Conservation (phyloP, 2,113 vertebrate genomes). For the Candoia aspera region DNA sequence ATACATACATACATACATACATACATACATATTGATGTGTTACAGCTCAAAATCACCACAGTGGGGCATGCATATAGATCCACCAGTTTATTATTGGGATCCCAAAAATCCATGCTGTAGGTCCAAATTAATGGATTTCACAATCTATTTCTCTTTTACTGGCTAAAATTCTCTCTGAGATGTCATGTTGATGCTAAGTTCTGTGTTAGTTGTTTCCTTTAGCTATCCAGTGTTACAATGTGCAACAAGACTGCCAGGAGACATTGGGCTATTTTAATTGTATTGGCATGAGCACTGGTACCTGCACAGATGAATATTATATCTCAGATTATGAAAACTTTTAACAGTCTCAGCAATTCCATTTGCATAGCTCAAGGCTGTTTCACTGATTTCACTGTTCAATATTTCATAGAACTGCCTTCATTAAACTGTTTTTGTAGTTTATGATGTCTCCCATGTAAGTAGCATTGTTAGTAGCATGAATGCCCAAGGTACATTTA, state of each 20-base stretch:
- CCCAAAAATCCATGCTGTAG: neutral
- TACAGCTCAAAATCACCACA: neutral
- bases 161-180: conserved; percentile 8
- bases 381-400: conserved; percentile 29
- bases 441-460: neutral
- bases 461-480: neutral
- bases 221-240: neutral
- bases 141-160: neutral
- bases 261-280: neutral
- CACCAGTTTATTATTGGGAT: neutral
- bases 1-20: no score
- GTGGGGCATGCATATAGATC: neutral
- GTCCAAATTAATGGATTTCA: neutral
- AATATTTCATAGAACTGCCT: neutral
- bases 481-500: neutral
- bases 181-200: neutral
- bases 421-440: neutral
- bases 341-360: neutral
- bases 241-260: neutral
- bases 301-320: neutral
- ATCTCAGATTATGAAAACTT: conserved; percentile 12
- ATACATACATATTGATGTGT: neutral
- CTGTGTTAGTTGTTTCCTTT: neutral
- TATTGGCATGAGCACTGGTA: conserved; percentile 18
- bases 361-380: conserved; percentile 3